Evolutionary conservation across 2,888 invertebrate genomes (phyloP).

Genomic region (Furcula furcula): DNA sequence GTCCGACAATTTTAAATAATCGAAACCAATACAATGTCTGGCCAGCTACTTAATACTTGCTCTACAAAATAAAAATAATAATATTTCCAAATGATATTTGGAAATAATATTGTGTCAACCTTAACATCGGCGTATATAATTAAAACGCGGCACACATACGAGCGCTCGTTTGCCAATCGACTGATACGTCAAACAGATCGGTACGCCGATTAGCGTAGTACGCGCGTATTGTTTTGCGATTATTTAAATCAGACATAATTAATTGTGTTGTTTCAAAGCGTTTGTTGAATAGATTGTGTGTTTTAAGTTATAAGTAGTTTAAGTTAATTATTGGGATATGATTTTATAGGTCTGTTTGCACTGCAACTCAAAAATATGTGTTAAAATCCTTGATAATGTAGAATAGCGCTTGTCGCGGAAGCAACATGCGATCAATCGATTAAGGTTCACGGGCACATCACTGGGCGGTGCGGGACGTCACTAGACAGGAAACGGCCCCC

Average conservation of each 20-base stretch:
- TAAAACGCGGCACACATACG: constrained; percentile 11
- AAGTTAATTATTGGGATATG: background rate
- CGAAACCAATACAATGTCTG: no score
- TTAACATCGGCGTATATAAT: constrained; percentile 7
- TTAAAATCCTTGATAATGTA: no score
- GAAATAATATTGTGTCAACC: background rate
- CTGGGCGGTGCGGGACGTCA: no score
- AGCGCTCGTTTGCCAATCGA: constrained; percentile 12
- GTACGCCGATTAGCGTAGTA: constrained; percentile 14
- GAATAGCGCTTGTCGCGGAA: no score
- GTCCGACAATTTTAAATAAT: no score
- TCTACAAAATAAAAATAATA: no score
- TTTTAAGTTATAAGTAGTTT: background rate
- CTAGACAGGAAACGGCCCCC: no score
- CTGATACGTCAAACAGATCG: constrained; percentile 24
- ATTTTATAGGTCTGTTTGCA: background rate
- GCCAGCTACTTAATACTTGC: no score
- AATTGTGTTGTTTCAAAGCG: constrained; percentile 12
- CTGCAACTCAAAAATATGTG: no score
- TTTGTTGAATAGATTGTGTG: background rate
- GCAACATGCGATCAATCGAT: no score
- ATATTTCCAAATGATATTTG: no score
- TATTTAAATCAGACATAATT: constrained; percentile 11
- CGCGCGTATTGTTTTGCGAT: constrained; percentile 13
- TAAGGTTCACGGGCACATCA: no score